Conservation (phyloP, 1,140 invertebrate genomes). For the Drosophila bifasciata region DNA sequence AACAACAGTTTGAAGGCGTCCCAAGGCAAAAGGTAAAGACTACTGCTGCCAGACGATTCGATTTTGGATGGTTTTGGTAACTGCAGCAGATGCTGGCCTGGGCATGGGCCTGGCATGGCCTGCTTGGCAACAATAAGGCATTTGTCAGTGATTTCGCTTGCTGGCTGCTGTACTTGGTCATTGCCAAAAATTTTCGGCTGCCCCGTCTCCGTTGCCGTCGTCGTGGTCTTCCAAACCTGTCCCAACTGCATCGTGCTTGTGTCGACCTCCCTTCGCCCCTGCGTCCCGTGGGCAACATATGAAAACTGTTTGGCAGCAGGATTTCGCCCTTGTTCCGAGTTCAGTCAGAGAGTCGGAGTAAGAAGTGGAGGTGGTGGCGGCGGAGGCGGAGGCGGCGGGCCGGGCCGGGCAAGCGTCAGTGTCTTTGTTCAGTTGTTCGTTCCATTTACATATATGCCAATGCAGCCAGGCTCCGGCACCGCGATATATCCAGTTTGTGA, state of each 20-base stretch:
- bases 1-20: conserved; percentile 16
- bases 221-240: conserved; percentile 62
- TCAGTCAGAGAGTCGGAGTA: conserved; percentile 47
- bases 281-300: conserved; percentile 42
- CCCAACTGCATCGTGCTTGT: conserved; percentile 77
- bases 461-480: conserved; percentile 35
- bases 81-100: conserved; percentile 25
- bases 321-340: conserved; percentile 71
- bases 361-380: conserved; percentile 1
- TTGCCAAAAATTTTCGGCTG: conserved; percentile 69
- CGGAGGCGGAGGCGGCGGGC: conserved; percentile 18
- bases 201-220: conserved; percentile 7
- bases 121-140: conserved; percentile 68
- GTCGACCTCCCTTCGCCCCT: conserved; percentile 23
- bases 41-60: conserved; percentile 10
- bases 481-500: conserved; percentile 48
- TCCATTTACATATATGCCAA: conserved; percentile 69
- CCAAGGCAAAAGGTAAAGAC: conserved; percentile 43
- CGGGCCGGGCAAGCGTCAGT: conserved; percentile 55
- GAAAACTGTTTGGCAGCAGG: conserved; percentile 72
- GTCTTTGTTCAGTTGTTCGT: conserved; percentile 72
- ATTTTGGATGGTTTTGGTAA: conserved; percentile 22
- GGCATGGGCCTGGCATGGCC: conserved; percentile 22
- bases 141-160: conserved; percentile 58
- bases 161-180: conserved; percentile 69